A percentile compares a stretch with the other conserved stretches of the same genome.
phyloP scores from a whole-genome alignment of 2,888 invertebrate genomes.

The Melanophora roralis region DNA sequence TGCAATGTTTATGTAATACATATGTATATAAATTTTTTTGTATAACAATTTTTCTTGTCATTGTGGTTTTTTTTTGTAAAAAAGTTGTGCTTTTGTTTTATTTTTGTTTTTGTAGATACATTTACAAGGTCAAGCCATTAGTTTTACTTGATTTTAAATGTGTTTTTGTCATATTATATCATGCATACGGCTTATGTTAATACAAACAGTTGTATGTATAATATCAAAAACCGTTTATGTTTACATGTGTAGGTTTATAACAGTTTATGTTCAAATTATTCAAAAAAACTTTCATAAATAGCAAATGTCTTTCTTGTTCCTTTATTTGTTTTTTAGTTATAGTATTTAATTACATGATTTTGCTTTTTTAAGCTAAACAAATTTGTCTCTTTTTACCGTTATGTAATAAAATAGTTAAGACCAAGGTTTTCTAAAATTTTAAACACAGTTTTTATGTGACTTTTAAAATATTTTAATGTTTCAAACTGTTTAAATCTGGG shows the following conservation, averaged over 20 bases:
- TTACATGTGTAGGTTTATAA: neutral
- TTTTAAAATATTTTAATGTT: neutral
- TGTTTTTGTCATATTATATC: conserved; percentile 45
- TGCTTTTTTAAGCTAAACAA: neutral
- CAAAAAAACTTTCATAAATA: neutral
- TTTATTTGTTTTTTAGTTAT: neutral
- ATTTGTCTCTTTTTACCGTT: neutral
- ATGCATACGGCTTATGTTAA: conserved; percentile 13
- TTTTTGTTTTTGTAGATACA: conserved; percentile 20
- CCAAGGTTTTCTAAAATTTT: neutral
- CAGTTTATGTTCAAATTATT: too few relatives aligned
- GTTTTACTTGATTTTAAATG: conserved; percentile 53
- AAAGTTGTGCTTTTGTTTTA: neutral
- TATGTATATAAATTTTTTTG: conserved; percentile 31
- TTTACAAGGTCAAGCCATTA: conserved; percentile 60
- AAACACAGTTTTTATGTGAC: neutral
- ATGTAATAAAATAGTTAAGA: neutral
- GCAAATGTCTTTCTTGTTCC: neutral
- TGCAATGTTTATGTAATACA: conserved; percentile 17
- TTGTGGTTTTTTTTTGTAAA: conserved; percentile 21
- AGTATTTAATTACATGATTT: neutral
- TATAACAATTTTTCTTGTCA: conserved; percentile 34
- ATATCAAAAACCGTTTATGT: neutral
- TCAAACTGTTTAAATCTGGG: neutral
- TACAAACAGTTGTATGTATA: neutral